Conservation (phyloP, 2,888 invertebrate genomes). For the Schizaphis graminum region DNA sequence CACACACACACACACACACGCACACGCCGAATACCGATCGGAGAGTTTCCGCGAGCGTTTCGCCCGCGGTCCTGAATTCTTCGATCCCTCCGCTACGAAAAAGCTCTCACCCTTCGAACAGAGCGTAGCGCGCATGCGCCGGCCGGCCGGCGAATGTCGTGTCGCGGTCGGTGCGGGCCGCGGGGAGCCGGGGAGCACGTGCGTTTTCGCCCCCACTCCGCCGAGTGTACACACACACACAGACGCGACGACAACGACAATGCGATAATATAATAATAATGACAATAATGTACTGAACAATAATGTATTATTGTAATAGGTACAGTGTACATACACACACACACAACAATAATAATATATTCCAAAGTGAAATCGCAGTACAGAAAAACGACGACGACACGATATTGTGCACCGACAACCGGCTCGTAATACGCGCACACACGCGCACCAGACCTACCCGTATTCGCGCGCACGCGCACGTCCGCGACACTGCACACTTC, state of each 20-base stretch:
- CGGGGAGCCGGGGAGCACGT: constrained; percentile 41
- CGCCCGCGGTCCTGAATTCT: not conserved
- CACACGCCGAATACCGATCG: not conserved
- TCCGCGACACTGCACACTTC: constrained; percentile 24
- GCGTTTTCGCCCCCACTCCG: constrained; percentile 47
- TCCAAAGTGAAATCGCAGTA: not conserved
- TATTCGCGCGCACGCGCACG: not conserved
- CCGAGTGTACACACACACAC: not conserved
- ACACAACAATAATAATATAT: not conserved
- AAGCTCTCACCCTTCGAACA: not conserved
- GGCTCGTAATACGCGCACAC: constrained; percentile 25
- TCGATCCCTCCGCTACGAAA: not conserved
- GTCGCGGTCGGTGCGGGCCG: not conserved
- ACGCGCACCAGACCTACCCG: not conserved
- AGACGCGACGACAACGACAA: not conserved
- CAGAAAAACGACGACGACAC: not conserved
- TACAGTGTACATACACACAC: not conserved
- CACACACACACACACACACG: not conserved
- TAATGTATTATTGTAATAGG: not conserved
- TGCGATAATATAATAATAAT: not conserved
- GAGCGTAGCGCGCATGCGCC: not conserved
- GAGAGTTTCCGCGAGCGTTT: not conserved
- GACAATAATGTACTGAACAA: not conserved
- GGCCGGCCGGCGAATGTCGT: not conserved
- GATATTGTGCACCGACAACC: not conserved